Percentiles rank a stretch among this genome's conserved stretches.
Conservation (phyloP, 2,797 vertebrate genomes). For the Champsocephalus esox region DNA sequence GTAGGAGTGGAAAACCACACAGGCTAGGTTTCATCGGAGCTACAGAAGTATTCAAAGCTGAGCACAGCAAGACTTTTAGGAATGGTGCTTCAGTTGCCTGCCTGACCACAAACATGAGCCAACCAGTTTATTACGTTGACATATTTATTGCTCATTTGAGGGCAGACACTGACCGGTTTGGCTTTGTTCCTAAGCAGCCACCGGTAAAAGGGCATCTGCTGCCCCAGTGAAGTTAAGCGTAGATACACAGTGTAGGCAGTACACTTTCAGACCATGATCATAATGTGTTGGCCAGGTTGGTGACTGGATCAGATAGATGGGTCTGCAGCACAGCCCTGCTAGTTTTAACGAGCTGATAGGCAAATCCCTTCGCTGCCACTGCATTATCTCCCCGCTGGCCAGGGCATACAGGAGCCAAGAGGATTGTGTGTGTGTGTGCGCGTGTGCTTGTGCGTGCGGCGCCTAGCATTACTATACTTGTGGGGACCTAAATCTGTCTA, state of each 20-base stretch:
- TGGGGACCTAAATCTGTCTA: no score
- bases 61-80: conserved; percentile 42
- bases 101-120: conserved; percentile 40
- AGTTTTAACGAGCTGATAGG: conserved; percentile 88
- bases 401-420: conserved; percentile 81
- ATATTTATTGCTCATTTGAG: conserved; percentile 61
- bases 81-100: conserved; percentile 27
- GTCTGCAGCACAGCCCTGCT: conserved; percentile 67
- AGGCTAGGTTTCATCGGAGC: conserved; percentile 26
- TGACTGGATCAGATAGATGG: conserved; percentile 78
- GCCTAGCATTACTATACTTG: no score
- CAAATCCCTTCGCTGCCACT: conserved; percentile 85
- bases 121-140: conserved; percentile 49
- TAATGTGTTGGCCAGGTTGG: conserved; percentile 47
- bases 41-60: conserved; percentile 46
- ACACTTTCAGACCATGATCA: conserved; percentile 13
- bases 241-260: conserved; percentile 15
- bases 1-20: conserved; percentile 61
- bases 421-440: conserved; percentile 60
- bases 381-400: conserved; percentile 82
- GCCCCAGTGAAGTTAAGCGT: conserved; percentile 10
- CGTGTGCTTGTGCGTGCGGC: conserved; percentile 37
- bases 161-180: conserved; percentile 47
- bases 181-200: conserved; percentile 29
- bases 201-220: conserved; percentile 35